phyloP scores from a whole-genome alignment of 2,113 vertebrate genomes.

The Morone saxatilis region DNA sequence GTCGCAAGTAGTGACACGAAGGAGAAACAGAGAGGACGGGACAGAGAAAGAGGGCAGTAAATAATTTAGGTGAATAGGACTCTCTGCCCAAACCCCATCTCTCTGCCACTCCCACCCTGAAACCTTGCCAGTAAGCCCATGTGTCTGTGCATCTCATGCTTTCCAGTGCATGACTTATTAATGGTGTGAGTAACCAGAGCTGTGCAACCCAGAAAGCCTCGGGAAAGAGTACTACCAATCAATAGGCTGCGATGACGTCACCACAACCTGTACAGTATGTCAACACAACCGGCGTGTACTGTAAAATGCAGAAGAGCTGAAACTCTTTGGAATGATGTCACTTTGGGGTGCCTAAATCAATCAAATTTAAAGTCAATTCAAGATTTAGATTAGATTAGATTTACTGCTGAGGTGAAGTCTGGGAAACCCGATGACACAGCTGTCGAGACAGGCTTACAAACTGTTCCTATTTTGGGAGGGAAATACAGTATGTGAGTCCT shows the following conservation, averaged over 20 bases:
- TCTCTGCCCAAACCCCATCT: constrained; percentile 49
- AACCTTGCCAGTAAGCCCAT: constrained; percentile 59
- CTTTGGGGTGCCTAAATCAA: background rate
- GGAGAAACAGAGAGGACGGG: constrained; percentile 24
- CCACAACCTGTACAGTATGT: background rate
- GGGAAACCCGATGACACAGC: background rate
- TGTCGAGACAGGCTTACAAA: background rate
- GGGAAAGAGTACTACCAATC: constrained; percentile 45
- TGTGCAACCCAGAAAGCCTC: constrained; percentile 68
- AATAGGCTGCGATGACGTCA: constrained; percentile 45
- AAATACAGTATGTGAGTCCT: background rate
- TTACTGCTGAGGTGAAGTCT: background rate
- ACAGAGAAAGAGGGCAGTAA: constrained; percentile 55
- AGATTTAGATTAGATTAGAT: constrained; percentile 1
- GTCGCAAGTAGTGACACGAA: constrained; percentile 9
- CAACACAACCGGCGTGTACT: background rate
- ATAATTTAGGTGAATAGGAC: constrained; percentile 81
- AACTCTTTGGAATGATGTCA: background rate
- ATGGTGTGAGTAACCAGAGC: constrained; percentile 75
- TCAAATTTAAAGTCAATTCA: background rate
- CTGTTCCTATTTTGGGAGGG: background rate
- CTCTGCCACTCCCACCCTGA: constrained; percentile 57
- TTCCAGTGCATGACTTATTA: constrained; percentile 79
- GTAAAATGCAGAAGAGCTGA: background rate
- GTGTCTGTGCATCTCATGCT: constrained; percentile 68